Conservation (phyloP, 2,888 invertebrate genomes). For the Gisinianus flammeolus region DNA sequence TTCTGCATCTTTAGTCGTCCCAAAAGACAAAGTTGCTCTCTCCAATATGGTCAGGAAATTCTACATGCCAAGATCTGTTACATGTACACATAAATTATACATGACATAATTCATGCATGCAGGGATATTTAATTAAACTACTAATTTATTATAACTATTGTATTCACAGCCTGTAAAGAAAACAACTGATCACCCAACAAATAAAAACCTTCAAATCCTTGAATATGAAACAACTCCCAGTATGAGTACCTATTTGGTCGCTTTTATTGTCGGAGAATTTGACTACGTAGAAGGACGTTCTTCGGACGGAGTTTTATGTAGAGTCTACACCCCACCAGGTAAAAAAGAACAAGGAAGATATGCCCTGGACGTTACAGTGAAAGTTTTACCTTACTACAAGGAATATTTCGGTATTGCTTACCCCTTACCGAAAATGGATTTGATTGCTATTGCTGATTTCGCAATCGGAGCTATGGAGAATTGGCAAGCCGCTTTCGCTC, state of each 20-base stretch:
- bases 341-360: slow-evolving; percentile 91
- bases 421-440: slow-evolving; percentile 93
- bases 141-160: background rate
- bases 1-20: slow-evolving; percentile 44
- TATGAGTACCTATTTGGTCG: slow-evolving; percentile 95
- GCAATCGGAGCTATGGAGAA: slow-evolving; percentile 68
- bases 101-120: too few relatives aligned
- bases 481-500: slow-evolving; percentile 72
- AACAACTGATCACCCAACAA: background rate
- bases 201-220: slow-evolving; percentile 64
- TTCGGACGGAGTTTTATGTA: slow-evolving; percentile 78
- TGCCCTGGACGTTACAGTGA: slow-evolving; percentile 89
- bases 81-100: too few relatives aligned
- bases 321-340: slow-evolving; percentile 86
- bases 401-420: slow-evolving; percentile 94
- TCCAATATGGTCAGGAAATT: slow-evolving; percentile 53
- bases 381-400: slow-evolving; percentile 87
- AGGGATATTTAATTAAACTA: background rate
- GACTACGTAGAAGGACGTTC: slow-evolving; percentile 88
- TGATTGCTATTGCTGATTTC: slow-evolving; percentile 95
- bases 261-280: slow-evolving; percentile 92
- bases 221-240: slow-evolving; percentile 84
- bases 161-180: slow-evolving; percentile 5
- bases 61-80: slow-evolving; percentile 59
- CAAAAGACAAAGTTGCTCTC: slow-evolving; percentile 43